Base-by-base conservation (phyloP, 2,113 vertebrate genomes). In the Chiloscyllium plagiosum region DNA sequence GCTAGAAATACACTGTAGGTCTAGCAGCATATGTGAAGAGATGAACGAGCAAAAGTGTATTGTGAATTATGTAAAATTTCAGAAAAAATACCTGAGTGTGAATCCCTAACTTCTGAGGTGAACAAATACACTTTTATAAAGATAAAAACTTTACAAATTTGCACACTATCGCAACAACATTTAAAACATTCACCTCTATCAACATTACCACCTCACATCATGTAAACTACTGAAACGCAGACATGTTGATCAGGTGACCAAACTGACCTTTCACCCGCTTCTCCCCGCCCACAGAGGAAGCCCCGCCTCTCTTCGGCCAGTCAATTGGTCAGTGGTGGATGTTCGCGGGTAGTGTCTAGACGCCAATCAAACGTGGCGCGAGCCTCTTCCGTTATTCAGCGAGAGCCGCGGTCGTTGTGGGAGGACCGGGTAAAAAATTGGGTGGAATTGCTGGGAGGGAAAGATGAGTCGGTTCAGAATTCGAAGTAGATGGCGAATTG, bases 171-270 rank as follows among this genome's bases (percentile, higher is more conserved):
- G 61, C 26, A 56, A 52, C 10, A 52, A 52, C 56, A 56, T 13
- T n/a, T 92, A 7, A 66, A 17, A 8, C 2, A 66, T 6, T 22
- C 13, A 1, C 26, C 10, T 0, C 13, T 4, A 3, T 65, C 19
- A 33, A 47, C 47, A 1, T n/a, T 50, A 24, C 1, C 10, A 13
- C 22, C 2, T 2, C 4, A 50, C 17, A 47, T 52, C 6, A 76
- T 24, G 42, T 29, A 24, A 52, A 6, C 13, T 5, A 0, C 42
- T 12, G 6, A 26, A 42, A 12, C 94, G 94, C 69, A 95, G 94
- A 72, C 94, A 95, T 95, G 3, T 95, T 95, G 42, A 70, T 70
- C 94, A 95, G 17, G 42, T 95, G 94, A 95, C 69, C 68, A 47
- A 50, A 26, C 22, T 72, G 42, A 8, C 37, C 93, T 72, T 37